These are phyloP conservation scores for Anthonomus grandis DNA, from an alignment of 1,140 invertebrate species.

Conservation along the genomic window DNA sequence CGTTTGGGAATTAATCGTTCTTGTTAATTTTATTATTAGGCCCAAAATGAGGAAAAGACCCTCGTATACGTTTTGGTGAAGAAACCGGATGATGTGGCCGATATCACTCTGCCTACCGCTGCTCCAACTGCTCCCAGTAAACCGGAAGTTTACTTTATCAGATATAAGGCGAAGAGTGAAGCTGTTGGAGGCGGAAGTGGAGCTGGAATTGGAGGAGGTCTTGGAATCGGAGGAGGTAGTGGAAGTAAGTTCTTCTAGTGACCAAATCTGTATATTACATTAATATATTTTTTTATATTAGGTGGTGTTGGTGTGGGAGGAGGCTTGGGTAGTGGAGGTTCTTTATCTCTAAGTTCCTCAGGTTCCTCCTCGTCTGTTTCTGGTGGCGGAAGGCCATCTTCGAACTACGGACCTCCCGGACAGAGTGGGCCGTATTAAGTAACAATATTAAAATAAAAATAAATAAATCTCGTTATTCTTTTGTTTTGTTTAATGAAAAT, in stretches of 20 bases:
- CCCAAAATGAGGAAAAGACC: slow-evolving; percentile 82
- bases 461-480: not conserved
- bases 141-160: slow-evolving; percentile 84
- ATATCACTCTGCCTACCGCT: slow-evolving; percentile 73
- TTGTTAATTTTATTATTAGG: slow-evolving; percentile 35
- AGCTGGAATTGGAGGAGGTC: slow-evolving; percentile 30
- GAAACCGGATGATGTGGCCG: slow-evolving; percentile 78
- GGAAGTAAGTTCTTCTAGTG: slow-evolving; percentile 37
- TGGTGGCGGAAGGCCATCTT: slow-evolving; percentile 17
- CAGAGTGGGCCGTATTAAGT: slow-evolving; percentile 37
- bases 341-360: not conserved
- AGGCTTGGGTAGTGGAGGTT: slow-evolving; percentile 23
- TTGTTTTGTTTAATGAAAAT: not conserved
- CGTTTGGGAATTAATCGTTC: not conserved
- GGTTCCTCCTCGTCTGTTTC: not conserved
- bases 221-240: slow-evolving; percentile 32
- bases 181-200: slow-evolving; percentile 21
- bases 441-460: slow-evolving; percentile 2
- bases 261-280: slow-evolving; percentile 7
- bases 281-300: not conserved
- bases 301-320: slow-evolving; percentile 35
- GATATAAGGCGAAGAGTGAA: slow-evolving; percentile 65
- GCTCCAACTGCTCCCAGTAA: slow-evolving; percentile 78
- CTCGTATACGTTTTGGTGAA: slow-evolving; percentile 84
- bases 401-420: slow-evolving; percentile 36